Conservation (phyloP, 1,140 invertebrate species). For the Drosophila truncata region DNA sequence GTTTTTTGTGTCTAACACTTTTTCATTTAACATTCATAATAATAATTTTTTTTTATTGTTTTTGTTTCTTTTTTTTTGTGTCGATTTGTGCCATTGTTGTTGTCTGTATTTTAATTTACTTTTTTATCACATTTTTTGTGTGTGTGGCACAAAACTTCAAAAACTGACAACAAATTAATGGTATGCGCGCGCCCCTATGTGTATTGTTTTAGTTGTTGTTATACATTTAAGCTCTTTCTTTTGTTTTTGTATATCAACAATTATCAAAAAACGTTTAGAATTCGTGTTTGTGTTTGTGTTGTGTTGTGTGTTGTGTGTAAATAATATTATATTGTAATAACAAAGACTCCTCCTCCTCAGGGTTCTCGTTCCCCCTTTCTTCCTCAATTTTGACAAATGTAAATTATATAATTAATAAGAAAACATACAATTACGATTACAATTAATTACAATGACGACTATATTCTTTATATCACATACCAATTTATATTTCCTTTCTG, state of each 20-base stretch:
- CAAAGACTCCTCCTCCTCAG: slow-evolving; percentile 47
- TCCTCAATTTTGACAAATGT: slow-evolving; percentile 69
- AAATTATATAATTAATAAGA: slow-evolving; percentile 65
- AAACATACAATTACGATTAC: slow-evolving; percentile 57
- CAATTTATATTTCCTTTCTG: slow-evolving; percentile 75
- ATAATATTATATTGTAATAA: slow-evolving; percentile 59
- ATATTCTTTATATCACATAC: slow-evolving; percentile 85
- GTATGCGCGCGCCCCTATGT: slow-evolving; percentile 42
- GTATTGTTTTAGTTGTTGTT: slow-evolving; percentile 48
- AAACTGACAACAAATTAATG: slow-evolving; percentile 46
- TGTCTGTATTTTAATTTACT: slow-evolving; percentile 39
- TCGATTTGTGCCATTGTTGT: slow-evolving; percentile 55
- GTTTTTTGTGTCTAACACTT: slow-evolving; percentile 50
- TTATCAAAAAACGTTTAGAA: slow-evolving; percentile 52
- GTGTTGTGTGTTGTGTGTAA: slow-evolving; percentile 18
- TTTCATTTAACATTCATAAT: slow-evolving; percentile 56
- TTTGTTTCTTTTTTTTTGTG: slow-evolving; percentile 55
- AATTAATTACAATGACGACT: slow-evolving; percentile 84
- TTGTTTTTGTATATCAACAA: slow-evolving; percentile 37
- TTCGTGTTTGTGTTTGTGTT: slow-evolving; percentile 44
- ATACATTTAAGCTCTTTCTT: slow-evolving; percentile 48
- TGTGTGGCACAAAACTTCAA: slow-evolving; percentile 40
- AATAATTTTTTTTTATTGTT: slow-evolving; percentile 41
- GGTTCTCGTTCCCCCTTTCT: slow-evolving; percentile 14
- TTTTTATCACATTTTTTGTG: slow-evolving; percentile 47